Base-by-base conservation (phyloP, 2,797 vertebrate genomes). In the Sylvia borin region DNA sequence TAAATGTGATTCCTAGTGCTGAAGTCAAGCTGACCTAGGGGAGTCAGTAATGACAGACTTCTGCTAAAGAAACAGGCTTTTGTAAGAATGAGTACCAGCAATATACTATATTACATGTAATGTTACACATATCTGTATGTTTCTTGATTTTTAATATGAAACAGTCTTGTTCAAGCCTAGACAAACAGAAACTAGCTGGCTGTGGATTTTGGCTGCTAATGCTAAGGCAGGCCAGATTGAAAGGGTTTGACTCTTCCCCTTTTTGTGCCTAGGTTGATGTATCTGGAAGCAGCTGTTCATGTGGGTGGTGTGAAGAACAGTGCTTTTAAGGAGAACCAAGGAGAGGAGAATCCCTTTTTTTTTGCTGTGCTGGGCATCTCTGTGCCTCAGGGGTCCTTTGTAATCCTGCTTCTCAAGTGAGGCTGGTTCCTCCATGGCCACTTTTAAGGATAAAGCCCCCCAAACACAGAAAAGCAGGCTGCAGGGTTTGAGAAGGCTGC, bases 1-100 rank as follows among this genome's bases (percentile, higher is more conserved):
- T 94, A 87, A 82, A 86, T 89, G 90, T 57, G 81, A 71, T 71
- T 91, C 26, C 32, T 72, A 27, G 71, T 82, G 80, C 71, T 71
- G 48, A 19, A 92, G 67, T 87, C 88, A 57, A 60, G 57, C 77
- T 95, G 90, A 73, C 48, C 0, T 1, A 76, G 45, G 25, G 20
- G 18, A 61, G 18, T 45, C 47, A 55, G 54, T 32, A 75, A 70
- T 8, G 22, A 57, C 29, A 77, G 42, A 22, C 5, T 85, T 73
- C 67, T 86, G 51, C 54, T 80, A 57, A 57, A 91, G 57, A 92
- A 89, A 36, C 2, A 61, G 36, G 7, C n/a, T 91, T 89, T 61
- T 75, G 17, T 17, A 47, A 36, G 26, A 74, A 38, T 11, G 16
- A 40, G 16, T 54, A 62, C 48, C 26, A 50, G 55, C 29, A 53